Evolutionary conservation across 2,888 invertebrate species (phyloP), one percentile per base, ranked within the genome.

Genomic region (Saturnia japonica): DNA sequence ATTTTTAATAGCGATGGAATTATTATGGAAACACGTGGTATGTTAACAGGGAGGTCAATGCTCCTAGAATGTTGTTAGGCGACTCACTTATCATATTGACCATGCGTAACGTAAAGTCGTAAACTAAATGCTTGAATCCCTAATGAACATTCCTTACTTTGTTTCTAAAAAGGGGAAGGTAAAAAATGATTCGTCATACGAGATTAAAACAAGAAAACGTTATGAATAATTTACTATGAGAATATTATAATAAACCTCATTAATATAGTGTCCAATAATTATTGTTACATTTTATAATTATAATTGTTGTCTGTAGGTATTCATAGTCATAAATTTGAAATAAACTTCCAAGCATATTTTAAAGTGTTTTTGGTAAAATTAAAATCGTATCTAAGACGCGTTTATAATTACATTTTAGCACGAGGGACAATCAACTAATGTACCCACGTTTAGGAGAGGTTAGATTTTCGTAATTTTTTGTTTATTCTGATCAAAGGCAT

Each of bases 61-160:
- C 64, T 64, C 64, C 40, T 40, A 40, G 19, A 64, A 64, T 64
- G 19, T 64, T 28, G 57, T 60, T 25, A 60, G 57, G 25, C 40
- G 40, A 64, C 40, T 25, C 40, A 12, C 64, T 64, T 64, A 64
- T 64, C 64, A 64, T 64, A 40, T 64, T 34, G 64, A 64, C 64
- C 64, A 64, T 40, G 34, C 64, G 64, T 64, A 64, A 64, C 64
- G 64, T 40, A 64, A 64, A 64, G 40, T 64, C 64, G 40, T 64
- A 64, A 64, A 64, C 64, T 40, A 64, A 40, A 64, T 64, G 19
- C 64, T 40, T 14, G 40, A 34, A 64, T 40, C 19, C n/a, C 64
- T 40, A 64, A 64, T 64, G n/a, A 40, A 40, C 34, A 40, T 64
- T 64, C 64, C 40, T 40, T 64, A 40, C 12, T 40, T 64, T 64